Evolutionary conservation across 2,888 invertebrate genomes (phyloP).

Genomic region (Priocnemis perturbator): DNA sequence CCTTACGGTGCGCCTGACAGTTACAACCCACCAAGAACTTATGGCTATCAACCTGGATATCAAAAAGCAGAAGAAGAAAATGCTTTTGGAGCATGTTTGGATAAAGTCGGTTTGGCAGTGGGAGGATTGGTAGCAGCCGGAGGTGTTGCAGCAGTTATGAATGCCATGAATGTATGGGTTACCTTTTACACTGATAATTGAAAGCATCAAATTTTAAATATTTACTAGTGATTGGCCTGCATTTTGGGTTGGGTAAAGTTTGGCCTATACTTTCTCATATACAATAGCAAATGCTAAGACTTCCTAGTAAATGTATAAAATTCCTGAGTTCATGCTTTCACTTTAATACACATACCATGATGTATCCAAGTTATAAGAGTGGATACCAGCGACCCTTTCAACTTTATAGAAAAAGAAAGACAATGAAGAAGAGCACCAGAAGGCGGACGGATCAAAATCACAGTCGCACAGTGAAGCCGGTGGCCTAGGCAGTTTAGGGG

Average conservation of each 20-base stretch:
- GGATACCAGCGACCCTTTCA: not conserved
- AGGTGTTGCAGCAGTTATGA: constrained; percentile 71
- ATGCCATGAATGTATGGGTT: constrained; percentile 67
- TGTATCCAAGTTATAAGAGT: not conserved
- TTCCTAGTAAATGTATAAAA: too few relatives aligned
- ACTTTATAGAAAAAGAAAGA: constrained; percentile 62
- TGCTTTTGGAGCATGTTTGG: constrained; percentile 63
- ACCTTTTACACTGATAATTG: too few relatives aligned
- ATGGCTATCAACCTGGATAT: constrained; percentile 60
- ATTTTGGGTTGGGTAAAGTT: too few relatives aligned
- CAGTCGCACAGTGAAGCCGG: constrained; percentile 61
- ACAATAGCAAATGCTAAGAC: too few relatives aligned
- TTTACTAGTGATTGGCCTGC: too few relatives aligned
- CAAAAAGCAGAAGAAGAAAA: constrained; percentile 65
- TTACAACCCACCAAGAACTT: constrained; percentile 54
- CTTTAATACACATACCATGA: not conserved
- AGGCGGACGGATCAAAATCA: constrained; percentile 60
- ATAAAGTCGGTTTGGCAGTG: constrained; percentile 70
- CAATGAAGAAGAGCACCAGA: constrained; percentile 62
- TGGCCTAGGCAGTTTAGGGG: constrained; percentile 66
- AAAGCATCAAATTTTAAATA: too few relatives aligned
- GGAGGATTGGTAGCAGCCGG: constrained; percentile 72
- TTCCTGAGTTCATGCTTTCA: too few relatives aligned
- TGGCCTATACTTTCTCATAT: too few relatives aligned
- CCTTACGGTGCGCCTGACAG: constrained; percentile 49